Percentiles rank a stretch among this genome's conserved stretches.
Conservation (phyloP, 2,113 vertebrate genomes). For the Pedetes capensis region DNA sequence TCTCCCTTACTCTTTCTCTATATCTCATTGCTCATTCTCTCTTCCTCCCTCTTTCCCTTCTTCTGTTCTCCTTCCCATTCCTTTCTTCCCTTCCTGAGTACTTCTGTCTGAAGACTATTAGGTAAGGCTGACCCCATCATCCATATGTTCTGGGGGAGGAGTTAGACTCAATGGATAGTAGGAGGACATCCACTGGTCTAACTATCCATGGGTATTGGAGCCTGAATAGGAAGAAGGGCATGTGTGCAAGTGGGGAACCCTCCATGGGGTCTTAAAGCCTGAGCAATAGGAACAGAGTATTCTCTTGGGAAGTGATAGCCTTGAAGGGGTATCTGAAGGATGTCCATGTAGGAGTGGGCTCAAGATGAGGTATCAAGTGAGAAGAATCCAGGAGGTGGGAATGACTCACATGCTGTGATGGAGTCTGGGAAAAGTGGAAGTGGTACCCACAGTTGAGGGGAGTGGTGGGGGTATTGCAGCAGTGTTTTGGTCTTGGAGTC, state of each 20-base stretch:
- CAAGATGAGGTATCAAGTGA: not conserved
- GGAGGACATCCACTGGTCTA: too few species aligned
- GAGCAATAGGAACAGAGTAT: not conserved
- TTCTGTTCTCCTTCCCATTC: not conserved
- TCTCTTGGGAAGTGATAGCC: not conserved
- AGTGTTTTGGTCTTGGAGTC: not conserved
- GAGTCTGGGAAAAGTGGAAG: not conserved
- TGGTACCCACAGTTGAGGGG: not conserved
- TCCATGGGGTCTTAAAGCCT: rapidly evolving
- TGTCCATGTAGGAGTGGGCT: rapidly evolving
- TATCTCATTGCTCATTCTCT: too few species aligned
- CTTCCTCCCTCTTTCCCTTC: not conserved
- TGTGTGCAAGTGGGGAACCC: not conserved
- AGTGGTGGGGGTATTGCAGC: not conserved
- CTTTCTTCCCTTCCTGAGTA: not conserved
- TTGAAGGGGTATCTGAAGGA: not conserved
- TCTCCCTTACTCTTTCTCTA: not conserved
- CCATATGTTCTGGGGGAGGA: not conserved
- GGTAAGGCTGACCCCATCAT: not conserved
- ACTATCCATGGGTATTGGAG: not conserved
- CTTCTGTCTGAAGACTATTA: not conserved
- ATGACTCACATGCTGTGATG: not conserved
- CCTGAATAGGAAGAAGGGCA: not conserved
- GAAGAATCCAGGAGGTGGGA: not conserved
- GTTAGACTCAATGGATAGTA: rapidly evolving